These are phyloP conservation scores for Aegotheles bennettii DNA, from an alignment of 2,113 vertebrate genomes.

Conservation along the genomic window DNA sequence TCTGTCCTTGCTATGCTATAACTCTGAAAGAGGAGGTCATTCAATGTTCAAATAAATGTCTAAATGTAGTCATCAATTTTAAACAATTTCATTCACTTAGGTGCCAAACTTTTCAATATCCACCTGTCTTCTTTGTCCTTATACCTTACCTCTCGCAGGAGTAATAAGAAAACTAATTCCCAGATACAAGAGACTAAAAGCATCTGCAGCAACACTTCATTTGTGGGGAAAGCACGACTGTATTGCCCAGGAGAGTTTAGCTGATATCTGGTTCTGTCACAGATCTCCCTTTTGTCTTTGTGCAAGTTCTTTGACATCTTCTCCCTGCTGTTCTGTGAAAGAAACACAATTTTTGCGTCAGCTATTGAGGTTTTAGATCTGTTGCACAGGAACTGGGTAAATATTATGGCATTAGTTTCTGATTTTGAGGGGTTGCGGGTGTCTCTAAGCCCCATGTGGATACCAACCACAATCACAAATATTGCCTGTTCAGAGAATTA, in stretches of 20 bases:
- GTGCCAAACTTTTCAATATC: background rate
- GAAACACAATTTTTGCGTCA: background rate
- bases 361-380: background rate
- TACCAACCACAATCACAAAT: background rate
- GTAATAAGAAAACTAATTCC: background rate
- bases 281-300: background rate
- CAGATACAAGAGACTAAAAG: background rate
- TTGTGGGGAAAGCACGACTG: background rate
- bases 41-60: background rate
- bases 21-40: background rate
- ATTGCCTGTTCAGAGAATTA: background rate
- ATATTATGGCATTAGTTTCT: background rate
- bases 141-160: background rate
- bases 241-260: background rate
- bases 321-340: background rate
- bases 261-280: background rate
- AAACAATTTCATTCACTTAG: background rate
- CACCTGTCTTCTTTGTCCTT: background rate
- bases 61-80: background rate
- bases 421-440: background rate
- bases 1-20: background rate
- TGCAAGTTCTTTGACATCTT: background rate
- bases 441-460: background rate
- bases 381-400: background rate
- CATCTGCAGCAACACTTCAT: background rate